Evolutionary conservation across 2,888 invertebrate species (phyloP).

Genomic region (Tachina grossa): DNA sequence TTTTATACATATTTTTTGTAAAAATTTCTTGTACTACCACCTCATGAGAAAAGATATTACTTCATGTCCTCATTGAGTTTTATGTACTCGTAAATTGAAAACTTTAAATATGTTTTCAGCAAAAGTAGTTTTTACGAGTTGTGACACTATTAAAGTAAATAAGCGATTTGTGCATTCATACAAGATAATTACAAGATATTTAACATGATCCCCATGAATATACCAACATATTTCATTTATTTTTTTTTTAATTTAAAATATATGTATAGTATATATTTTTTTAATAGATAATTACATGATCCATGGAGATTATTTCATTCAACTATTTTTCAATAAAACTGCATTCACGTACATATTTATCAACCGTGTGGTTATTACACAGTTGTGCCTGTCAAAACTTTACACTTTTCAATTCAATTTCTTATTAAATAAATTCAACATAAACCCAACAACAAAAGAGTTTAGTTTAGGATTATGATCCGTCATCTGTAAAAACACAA

Average conservation of each 20-base stretch:
- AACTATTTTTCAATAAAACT: not conserved
- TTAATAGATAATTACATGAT: not conserved
- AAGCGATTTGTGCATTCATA: not conserved
- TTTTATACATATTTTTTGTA: no score
- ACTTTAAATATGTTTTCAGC: no score
- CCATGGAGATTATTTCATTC: constrained; percentile 12
- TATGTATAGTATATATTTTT: not conserved
- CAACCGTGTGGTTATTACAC: constrained; percentile 56
- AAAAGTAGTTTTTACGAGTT: no score
- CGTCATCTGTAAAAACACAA: constrained; percentile 64
- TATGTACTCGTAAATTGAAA: no score
- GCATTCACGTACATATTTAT: not conserved
- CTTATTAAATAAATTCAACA: constrained; percentile 55
- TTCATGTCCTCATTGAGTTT: no score
- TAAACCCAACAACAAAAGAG: constrained; percentile 27
- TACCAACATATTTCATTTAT: not conserved
- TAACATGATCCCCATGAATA: constrained; percentile 18
- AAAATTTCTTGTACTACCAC: no score
- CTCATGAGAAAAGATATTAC: no score
- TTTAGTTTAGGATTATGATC: constrained; percentile 51
- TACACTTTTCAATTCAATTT: constrained; percentile 44
- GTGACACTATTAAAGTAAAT: no score
- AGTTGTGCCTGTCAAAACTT: constrained; percentile 61
- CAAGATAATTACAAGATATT: not conserved
- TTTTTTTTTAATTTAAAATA: not conserved